Conservation (phyloP, 2,113 vertebrate species). For the Phocoena phocoena region DNA sequence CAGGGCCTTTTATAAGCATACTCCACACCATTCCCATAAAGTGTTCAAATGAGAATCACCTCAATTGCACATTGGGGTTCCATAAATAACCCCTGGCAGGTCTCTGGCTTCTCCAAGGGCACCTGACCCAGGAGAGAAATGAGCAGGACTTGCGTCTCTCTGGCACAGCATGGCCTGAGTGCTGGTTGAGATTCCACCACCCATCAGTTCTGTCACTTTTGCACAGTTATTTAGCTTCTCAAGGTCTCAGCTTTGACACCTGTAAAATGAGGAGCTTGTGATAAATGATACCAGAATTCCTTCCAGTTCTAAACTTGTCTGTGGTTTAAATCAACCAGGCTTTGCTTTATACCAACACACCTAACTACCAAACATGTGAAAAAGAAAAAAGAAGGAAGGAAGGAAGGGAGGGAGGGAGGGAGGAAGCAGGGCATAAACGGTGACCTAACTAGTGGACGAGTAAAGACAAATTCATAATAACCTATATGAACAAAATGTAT, state of each 20-base stretch:
- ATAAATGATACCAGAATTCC: neutral
- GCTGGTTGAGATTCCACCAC: neutral
- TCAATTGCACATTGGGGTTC: neutral
- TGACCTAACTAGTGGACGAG: neutral
- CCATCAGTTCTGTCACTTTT: neutral
- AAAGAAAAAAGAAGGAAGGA: neutral
- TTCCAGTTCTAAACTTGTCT: neutral
- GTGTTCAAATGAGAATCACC: neutral
- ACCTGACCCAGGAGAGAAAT: neutral
- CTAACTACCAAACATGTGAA: neutral
- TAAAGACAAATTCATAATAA: neutral
- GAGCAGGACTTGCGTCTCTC: neutral
- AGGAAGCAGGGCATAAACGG: neutral
- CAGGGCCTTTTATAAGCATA: neutral
- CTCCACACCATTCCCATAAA: neutral
- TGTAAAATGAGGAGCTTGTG: neutral
- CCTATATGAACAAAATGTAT: neutral
- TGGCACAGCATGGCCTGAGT: neutral
- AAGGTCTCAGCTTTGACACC: neutral
- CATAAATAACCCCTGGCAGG: neutral
- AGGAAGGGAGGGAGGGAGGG: neutral
- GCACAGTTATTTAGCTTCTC: neutral
- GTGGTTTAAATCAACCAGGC: neutral
- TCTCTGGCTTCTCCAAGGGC: neutral
- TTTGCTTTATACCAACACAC: neutral